phyloP scores from a whole-genome alignment of 2,888 invertebrate species.

The Helleia helle region DNA sequence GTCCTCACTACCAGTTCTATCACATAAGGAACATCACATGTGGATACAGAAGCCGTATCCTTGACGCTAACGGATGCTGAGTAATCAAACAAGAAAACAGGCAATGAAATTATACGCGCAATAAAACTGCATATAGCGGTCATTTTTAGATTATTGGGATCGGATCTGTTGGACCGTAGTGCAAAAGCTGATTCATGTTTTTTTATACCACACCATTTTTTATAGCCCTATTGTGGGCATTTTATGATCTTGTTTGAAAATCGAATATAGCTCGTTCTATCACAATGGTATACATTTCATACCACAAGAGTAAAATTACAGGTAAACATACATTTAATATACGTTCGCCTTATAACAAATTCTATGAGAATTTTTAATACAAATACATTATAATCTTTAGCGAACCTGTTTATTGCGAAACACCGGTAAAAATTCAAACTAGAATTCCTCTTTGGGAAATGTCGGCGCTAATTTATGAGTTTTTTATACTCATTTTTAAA shows the following conservation, averaged over 20 bases:
- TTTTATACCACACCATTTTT: no score
- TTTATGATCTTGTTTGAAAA: no score
- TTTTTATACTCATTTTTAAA: background rate
- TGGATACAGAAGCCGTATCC: constrained; percentile 41
- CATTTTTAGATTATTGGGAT: constrained; percentile 1
- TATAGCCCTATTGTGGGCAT: no score
- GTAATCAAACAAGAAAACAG: constrained; percentile 5
- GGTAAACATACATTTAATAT: no score
- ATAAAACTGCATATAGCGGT: constrained; percentile 1
- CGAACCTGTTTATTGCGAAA: constrained; percentile 1
- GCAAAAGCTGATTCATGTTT: no score
- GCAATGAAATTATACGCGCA: background rate
- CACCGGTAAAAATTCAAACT: background rate
- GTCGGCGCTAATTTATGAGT: background rate
- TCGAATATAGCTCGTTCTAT: no score
- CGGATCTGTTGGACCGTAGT: no score
- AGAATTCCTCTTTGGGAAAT: background rate
- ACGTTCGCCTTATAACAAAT: background rate
- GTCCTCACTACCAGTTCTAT: constrained; percentile 67
- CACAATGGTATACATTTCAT: no score
- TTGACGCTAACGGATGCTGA: constrained; percentile 10
- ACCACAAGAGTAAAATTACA: no score
- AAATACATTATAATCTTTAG: background rate
- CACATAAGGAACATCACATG: constrained; percentile 61
- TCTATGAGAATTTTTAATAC: background rate